Base-by-base conservation (phyloP, 2,797 vertebrate genomes). In the Poecilia wingei region DNA sequence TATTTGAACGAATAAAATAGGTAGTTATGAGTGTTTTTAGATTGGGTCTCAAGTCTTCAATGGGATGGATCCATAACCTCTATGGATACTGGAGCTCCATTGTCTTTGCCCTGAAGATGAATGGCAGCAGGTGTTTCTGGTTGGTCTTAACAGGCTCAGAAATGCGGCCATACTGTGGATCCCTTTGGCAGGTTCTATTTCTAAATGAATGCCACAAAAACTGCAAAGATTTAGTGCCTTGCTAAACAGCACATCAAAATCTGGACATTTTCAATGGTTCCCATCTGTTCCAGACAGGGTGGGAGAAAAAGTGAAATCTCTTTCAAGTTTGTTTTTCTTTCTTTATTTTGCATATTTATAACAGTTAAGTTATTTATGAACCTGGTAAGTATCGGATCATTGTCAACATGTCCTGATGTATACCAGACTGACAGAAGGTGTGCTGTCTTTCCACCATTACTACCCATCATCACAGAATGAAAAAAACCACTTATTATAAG, bases 401-500 rank as follows among this genome's bases (percentile, higher is more conserved):
- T 31, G 57, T 61, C 31, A 31, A 31, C 14, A 33, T 61, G 28
- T 33, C 28, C 13, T 18, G 4, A 61, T 61, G 16, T 33, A 33
- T 33, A 28, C 55, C 13, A 6, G 31, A 64, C 4, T 64, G 31
- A 36, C 14, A 64, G 31, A 64, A 14, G 59, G 14, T 36, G 6
- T 36, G 7, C 31, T 64, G 14, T 64, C 6, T 36, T 18, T 18
- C 18, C 59, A 31, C 28, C 13, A 61, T 16, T 16, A 36, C 31
- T 36, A 6, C 5, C 14, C 8, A 51, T 0, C 12, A 31, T 28
- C 51, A 33, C 12, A 39, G 1, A 75, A 74, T 73, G 72, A 9
- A 41, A 81, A 86, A 82, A 80, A 68, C 79, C 74, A 81, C 36
- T 39, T 72, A 43, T 46, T 41, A 76, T 84, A 78, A 85, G 41